Base-by-base conservation (phyloP, 2,797 vertebrate species). In the Propithecus perrieri region DNA sequence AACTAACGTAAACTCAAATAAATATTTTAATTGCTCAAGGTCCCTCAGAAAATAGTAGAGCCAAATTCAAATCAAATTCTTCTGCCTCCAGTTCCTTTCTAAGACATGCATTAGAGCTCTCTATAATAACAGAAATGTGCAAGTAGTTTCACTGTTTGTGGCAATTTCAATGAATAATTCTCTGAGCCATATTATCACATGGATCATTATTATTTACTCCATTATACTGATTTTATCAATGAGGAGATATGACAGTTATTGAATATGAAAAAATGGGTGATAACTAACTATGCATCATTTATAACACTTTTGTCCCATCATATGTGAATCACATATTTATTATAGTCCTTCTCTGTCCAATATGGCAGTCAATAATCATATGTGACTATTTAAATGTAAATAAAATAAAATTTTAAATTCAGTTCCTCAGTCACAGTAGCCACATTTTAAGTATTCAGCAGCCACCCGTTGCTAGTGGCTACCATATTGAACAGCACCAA, bases 11-110 rank as follows among this genome's bases (percentile, higher is more conserved):
- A 89, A 76, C 11, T 35, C 24, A 75, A 59, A 57, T 20, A 69
- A 43, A 28, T 83, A 93, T 75, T 59, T 95, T 74, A 57, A 88
- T 85, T 94, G 15, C 7, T 41, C 35, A 71, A 90, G 1, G 33
- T 95, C 38, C 79, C 33, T 97, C 38, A 80, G n/a, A 89, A 96
- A 92, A 93, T 2, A 20, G 35, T 65, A 84, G 12, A 18, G 26
- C 53, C 48, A 78, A 84, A 93, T 12, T 53, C 38, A 89, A 89
- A 93, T 46, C 50, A 43, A 55, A 79, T 30, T 78, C 57, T 33
- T 89, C 41, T 80, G 53, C 14, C 9, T 89, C 17, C 17, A 85
- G 76, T 53, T 26, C 10, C 24, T 97, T 94, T 91, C 38, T 69
- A 61, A 94, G 48, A 80, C 11, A 74, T n/a, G 0, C 30, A 22